Percentiles rank a stretch among this genome's conserved stretches.
phyloP scores from a whole-genome alignment of 2,797 vertebrate species.

The Crax fasciolata region DNA sequence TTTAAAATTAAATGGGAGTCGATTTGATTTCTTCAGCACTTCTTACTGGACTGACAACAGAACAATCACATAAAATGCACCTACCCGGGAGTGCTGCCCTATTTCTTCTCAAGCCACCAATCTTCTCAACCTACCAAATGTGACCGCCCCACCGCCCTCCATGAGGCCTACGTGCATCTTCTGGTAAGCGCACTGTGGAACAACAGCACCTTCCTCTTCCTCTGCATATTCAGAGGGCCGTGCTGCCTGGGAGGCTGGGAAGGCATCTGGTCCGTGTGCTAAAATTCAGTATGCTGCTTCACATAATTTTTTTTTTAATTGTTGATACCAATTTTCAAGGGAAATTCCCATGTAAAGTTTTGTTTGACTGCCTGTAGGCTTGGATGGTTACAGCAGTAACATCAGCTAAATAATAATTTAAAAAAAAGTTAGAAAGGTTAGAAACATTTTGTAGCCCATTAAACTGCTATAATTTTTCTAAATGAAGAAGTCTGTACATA shows the following conservation, averaged over 20 bases:
- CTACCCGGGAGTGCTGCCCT: background rate
- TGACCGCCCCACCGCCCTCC: accelerated
- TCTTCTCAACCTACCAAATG: background rate
- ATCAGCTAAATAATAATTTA: background rate
- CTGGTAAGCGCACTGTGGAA: background rate
- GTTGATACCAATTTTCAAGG: background rate
- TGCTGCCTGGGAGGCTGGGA: background rate
- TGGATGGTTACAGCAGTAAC: background rate
- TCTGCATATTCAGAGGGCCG: background rate
- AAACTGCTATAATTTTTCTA: background rate
- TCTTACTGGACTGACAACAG: background rate
- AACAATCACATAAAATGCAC: background rate
- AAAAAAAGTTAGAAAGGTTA: background rate
- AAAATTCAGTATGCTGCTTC: background rate
- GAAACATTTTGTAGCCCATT: background rate
- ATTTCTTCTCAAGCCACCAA: background rate
- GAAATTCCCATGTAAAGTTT: background rate
- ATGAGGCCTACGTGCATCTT: background rate
- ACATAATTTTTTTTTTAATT: background rate
- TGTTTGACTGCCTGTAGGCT: background rate
- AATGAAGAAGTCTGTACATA: background rate
- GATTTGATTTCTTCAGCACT: background rate
- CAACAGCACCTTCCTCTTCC: background rate
- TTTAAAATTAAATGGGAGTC: background rate
- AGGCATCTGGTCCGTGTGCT: background rate